Evolutionary conservation across 2,888 invertebrate species (phyloP).

Genomic region (Labia minor): DNA sequence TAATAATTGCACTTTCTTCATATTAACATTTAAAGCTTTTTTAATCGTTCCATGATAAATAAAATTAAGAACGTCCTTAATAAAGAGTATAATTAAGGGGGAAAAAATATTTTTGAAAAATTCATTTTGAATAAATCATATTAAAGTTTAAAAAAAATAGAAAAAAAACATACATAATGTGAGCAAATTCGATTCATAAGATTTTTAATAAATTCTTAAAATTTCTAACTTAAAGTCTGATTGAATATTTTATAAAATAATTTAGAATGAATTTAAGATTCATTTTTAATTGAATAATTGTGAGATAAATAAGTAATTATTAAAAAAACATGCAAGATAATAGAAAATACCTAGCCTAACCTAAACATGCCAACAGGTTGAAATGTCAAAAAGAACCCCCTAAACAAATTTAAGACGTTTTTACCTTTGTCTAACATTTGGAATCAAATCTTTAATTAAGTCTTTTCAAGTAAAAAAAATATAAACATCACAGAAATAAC

Average conservation of each 20-base stretch:
- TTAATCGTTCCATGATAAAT: no score
- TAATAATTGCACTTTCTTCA: no score
- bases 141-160: not conserved
- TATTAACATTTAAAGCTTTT: no score
- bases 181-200: not conserved
- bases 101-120: no score
- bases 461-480: not conserved
- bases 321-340: not conserved
- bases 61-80: no score
- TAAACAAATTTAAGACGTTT: not conserved
- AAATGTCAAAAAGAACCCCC: not conserved
- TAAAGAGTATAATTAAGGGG: no score
- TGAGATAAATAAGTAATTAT: not conserved
- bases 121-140: not conserved
- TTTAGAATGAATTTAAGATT: not conserved
- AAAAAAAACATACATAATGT: not conserved
- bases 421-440: slow-evolving; percentile 3
- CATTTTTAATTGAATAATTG: not conserved
- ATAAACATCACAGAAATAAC: not conserved
- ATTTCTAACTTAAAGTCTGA: not conserved
- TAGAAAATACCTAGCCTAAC: not conserved
- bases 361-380: not conserved
- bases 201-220: not conserved
- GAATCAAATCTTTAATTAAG: no score
- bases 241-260: not conserved